Conservation (phyloP, 37 sponge, comb jelly and placozoan genomes). For the Agelas oroides region DNA sequence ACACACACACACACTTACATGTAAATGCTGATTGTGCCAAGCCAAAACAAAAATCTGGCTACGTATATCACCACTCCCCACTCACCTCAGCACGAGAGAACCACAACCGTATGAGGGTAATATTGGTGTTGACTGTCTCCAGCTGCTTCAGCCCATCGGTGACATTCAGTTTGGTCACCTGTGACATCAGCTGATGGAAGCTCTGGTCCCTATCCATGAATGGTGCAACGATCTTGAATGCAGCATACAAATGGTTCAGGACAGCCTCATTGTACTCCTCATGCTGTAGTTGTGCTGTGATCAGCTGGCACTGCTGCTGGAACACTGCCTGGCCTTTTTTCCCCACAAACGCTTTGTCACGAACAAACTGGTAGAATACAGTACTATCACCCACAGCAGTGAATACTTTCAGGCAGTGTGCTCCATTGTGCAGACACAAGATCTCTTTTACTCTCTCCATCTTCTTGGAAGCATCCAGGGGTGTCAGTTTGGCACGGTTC, state of each 20-base stretch:
- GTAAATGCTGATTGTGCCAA: too few species aligned
- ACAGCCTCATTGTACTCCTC: slow-evolving; percentile 87
- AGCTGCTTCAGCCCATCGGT: slow-evolving; percentile 59
- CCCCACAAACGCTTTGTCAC: slow-evolving; percentile 55
- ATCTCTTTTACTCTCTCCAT: slow-evolving; percentile 23
- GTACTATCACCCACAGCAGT: slow-evolving; percentile 53
- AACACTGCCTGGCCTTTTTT: slow-evolving; percentile 53
- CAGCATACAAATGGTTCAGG: slow-evolving; percentile 80
- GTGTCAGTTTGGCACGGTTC: slow-evolving; percentile 33
- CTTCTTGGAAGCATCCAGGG: slow-evolving; percentile 35
- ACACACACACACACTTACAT: too few species aligned
- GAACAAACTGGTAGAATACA: slow-evolving; percentile 58
- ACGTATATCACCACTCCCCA: too few species aligned
- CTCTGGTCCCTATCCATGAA: slow-evolving; percentile 70
- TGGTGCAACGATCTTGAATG: slow-evolving; percentile 70
- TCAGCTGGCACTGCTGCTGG: slow-evolving; percentile 76
- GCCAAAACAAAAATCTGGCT: too few species aligned
- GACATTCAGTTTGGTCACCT: slow-evolving; percentile 45
- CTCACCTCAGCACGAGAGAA: slow-evolving; percentile 80
- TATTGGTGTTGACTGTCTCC: slow-evolving; percentile 79
- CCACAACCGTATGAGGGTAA: slow-evolving; percentile 77
- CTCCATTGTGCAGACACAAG: slow-evolving; percentile 5
- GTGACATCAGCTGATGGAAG: slow-evolving; percentile 57
- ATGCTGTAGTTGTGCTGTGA: slow-evolving; percentile 78
- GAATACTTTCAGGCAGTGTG: slow-evolving; percentile 48